Percentiles rank a stretch among this genome's conserved stretches.
phyloP scores from a whole-genome alignment of 2,113 vertebrate genomes.

The Pangasianodon hypophthalmus region DNA sequence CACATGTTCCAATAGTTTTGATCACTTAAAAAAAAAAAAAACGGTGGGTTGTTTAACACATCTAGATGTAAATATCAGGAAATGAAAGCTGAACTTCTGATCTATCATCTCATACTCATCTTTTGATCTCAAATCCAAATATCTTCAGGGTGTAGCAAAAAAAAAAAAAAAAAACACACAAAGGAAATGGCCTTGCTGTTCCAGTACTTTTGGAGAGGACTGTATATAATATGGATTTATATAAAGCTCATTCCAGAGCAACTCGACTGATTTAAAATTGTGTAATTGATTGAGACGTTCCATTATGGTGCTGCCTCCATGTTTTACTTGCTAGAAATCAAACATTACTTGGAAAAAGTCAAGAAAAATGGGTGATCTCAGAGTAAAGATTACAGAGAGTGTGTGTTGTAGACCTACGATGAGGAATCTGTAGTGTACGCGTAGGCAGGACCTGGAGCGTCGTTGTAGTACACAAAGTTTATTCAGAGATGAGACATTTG shows the following conservation, averaged over 20 bases:
- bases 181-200: neutral
- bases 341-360: neutral
- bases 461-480: conserved; percentile 46
- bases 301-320: neutral
- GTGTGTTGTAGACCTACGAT: neutral
- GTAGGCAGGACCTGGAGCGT: neutral
- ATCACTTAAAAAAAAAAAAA: neutral
- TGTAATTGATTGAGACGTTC: neutral
- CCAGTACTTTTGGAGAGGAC: neutral
- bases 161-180: neutral
- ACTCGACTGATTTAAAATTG: neutral
- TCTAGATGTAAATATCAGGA: neutral
- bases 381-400: neutral
- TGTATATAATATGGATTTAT: neutral
- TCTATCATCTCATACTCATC: neutral
- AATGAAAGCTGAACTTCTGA: neutral
- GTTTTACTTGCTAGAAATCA: neutral
- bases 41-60: neutral
- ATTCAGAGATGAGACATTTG: conserved; percentile 41
- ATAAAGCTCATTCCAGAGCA: neutral
- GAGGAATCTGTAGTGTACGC: neutral
- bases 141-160: no score
- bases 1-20: neutral
- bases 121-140: neutral
- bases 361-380: neutral